A percentile compares a stretch with the other conserved stretches of the same genome.
Conservation (phyloP, 2,888 invertebrate species). For the Ormyrus thymus region DNA sequence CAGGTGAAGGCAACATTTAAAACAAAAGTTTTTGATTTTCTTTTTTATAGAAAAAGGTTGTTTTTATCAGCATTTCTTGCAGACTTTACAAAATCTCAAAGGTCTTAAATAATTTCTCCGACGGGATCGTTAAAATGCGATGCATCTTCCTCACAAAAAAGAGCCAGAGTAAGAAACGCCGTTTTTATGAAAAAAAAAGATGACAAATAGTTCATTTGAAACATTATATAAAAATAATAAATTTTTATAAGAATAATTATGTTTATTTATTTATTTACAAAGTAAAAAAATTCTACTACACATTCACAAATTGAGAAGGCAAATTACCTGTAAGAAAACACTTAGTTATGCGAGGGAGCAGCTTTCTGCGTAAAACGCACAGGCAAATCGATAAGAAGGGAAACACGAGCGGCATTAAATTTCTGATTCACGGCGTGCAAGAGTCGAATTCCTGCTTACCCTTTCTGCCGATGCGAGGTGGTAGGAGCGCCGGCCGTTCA, state of each 20-base stretch:
- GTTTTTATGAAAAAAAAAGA: too few relatives aligned
- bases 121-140: conserved; percentile 45
- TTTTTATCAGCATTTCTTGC: conserved; percentile 50
- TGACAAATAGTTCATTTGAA: too few relatives aligned
- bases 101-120: conserved; percentile 57
- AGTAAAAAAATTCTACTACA: too few relatives aligned
- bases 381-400: conserved; percentile 38
- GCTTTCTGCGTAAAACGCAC: not conserved
- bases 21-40: too few relatives aligned
- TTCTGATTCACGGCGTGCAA: conserved; percentile 52
- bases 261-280: too few relatives aligned
- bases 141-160: conserved; percentile 13
- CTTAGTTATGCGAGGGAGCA: too few relatives aligned
- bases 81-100: conserved; percentile 63
- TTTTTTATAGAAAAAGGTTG: too few relatives aligned
- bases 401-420: conserved; percentile 56
- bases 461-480: not conserved
- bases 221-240: too few relatives aligned
- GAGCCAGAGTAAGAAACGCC: not conserved
- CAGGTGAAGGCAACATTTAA: too few relatives aligned
- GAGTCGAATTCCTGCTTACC: conserved; percentile 9
- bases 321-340: too few relatives aligned
- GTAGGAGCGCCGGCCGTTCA: not conserved
- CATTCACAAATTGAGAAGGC: not conserved
- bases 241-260: too few relatives aligned